These are phyloP conservation scores for Leucophora obtusa DNA, from an alignment of 2,888 invertebrate genomes.

Conservation along the genomic window DNA sequence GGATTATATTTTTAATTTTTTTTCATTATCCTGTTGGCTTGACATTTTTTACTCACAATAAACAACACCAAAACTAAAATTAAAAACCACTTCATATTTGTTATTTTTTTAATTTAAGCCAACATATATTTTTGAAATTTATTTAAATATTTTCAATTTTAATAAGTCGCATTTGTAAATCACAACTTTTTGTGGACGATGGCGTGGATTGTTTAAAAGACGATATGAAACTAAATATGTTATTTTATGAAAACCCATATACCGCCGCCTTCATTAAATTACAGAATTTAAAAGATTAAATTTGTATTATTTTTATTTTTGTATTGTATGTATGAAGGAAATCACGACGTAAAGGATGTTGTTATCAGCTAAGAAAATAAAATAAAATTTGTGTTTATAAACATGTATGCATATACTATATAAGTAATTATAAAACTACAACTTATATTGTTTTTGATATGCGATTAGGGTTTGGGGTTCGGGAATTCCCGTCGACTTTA, in stretches of 20 bases:
- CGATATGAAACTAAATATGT: slow-evolving; percentile 62
- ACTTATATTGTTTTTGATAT: neutral
- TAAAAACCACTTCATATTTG: slow-evolving; percentile 59
- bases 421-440: neutral
- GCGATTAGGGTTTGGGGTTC: too few species aligned
- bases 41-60: slow-evolving; percentile 56
- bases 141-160: slow-evolving; percentile 25
- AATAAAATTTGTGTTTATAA: slow-evolving; percentile 34
- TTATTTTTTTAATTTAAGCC: slow-evolving; percentile 1
- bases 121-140: neutral
- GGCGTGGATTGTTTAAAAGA: slow-evolving; percentile 43
- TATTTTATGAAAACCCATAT: slow-evolving; percentile 43
- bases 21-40: too few species aligned
- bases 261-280: slow-evolving; percentile 52
- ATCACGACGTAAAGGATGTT: slow-evolving; percentile 68
- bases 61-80: slow-evolving; percentile 46
- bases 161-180: slow-evolving; percentile 12
- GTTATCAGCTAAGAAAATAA: slow-evolving; percentile 62
- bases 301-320: slow-evolving; percentile 35
- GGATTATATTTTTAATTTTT: too few species aligned
- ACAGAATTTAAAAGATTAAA: slow-evolving; percentile 60
- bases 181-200: slow-evolving; percentile 24
- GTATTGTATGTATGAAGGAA: slow-evolving; percentile 64
- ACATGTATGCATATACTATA: slow-evolving; percentile 38
- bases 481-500: too few species aligned